Evolutionary conservation across 2,797 vertebrate genomes (phyloP), one percentile per base, ranked within the genome.

Genomic region (Crenichthys baileyi): DNA sequence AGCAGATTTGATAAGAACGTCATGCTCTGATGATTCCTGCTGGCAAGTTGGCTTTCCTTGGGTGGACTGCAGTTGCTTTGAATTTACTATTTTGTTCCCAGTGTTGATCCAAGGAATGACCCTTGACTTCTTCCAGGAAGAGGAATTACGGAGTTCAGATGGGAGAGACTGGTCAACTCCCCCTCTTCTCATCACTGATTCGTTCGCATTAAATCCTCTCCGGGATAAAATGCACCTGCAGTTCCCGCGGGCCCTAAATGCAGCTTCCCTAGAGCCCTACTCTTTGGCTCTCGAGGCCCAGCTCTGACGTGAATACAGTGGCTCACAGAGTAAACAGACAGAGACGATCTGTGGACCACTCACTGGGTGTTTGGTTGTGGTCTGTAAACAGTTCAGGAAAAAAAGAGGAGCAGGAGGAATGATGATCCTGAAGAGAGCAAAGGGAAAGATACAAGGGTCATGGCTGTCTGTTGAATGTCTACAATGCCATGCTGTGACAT

Each of bases 311-410:
- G 83, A 78, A 63, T 89, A 72, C 86, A 68, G 75, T 68, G 81
- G 80, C 75, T 83, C 50, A 58, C 77, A 88, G 80, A 76, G 83
- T 93, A 94, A 95, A 94, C 93, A 95, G 86, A 90, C 90, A 83
- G 75, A 88, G 85, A 91, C 80, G 84, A 87, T 88, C 88, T 87
- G 78, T 79, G 78, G 88, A 86, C 86, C 81, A 87, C 91, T 92
- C 90, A 90, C 86, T 78, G 82, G 85, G 76, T 86, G 88, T 90
- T 92, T 89, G 90, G 83, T 91, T 71, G 73, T 84, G 77, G 85
- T 92, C 89, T 94, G 92, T 95, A 95, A 95, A 95, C 94, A 95
- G 77, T 87, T 89, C 85, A 85, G 85, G 60, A 60, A 29, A 22
- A 65, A 86, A 88, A 90, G 90, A 92, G 86, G 88, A 86, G 86